phyloP scores from a whole-genome alignment of 2,888 invertebrate species.

The Lucinisca nassula region DNA sequence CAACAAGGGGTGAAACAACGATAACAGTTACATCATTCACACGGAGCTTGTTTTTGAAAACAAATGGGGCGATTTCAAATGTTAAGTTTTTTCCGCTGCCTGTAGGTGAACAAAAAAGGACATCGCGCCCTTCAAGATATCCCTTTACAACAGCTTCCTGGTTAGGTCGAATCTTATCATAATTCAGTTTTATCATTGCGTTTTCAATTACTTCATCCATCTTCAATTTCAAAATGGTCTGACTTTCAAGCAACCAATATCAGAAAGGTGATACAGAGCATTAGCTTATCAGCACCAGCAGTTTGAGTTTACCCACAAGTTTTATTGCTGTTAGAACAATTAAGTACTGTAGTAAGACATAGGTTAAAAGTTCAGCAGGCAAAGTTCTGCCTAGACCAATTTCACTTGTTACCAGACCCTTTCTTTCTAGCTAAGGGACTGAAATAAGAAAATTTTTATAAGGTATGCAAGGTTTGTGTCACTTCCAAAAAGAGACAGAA shows the following conservation, averaged over 20 bases:
- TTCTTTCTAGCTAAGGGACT: too few relatives aligned
- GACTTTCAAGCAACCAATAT: not conserved
- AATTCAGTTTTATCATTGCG: not conserved
- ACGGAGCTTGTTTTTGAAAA: not conserved
- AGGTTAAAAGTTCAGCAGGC: not conserved
- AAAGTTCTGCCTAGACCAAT: not conserved
- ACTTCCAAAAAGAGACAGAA: too few relatives aligned
- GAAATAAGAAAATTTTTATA: too few relatives aligned
- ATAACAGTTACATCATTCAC: conserved; percentile 3
- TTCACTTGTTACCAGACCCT: not conserved
- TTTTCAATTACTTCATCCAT: not conserved
- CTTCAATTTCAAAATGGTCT: not conserved
- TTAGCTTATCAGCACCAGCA: not conserved
- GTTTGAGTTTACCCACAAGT: not conserved
- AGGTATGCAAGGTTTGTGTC: too few relatives aligned
- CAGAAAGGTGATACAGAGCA: not conserved
- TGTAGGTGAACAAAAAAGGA: not conserved
- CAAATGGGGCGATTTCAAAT: conserved; percentile 3
- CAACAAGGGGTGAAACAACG: conserved; percentile 13
- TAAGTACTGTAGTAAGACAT: not conserved
- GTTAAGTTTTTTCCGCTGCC: not conserved
- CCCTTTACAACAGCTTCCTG: not conserved
- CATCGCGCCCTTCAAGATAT: not conserved
- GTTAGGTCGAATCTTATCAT: not conserved
- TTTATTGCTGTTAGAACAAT: not conserved